Percentiles rank a stretch among this genome's conserved stretches.
Evolutionary conservation across 2,797 vertebrate species (phyloP).

Genomic region (Tachyglossus aculeatus): DNA sequence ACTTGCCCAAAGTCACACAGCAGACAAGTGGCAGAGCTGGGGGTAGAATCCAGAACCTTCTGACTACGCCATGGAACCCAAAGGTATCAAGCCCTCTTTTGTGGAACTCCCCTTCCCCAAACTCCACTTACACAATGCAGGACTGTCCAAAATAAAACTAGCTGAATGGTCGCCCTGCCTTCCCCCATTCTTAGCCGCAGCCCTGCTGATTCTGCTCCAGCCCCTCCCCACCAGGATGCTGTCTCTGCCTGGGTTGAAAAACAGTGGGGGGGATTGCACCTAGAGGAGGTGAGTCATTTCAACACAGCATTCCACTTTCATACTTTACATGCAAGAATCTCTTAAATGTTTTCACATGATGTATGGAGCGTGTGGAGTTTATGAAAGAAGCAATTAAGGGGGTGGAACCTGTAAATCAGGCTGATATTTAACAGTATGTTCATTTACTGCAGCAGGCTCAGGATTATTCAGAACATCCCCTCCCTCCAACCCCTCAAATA

Average conservation of each 20-base stretch:
- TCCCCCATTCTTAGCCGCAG: too few relatives aligned
- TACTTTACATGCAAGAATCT: constrained; percentile 11
- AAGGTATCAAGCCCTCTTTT: too few relatives aligned
- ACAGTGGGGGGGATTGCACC: constrained; percentile 43
- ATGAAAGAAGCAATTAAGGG: constrained; percentile 57
- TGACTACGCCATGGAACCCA: too few relatives aligned
- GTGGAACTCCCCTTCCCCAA: too few relatives aligned
- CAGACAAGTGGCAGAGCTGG: too few relatives aligned
- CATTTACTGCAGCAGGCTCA: constrained; percentile 17
- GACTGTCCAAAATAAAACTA: too few relatives aligned
- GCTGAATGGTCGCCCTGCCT: too few relatives aligned
- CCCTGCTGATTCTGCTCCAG: not conserved
- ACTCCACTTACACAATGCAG: too few relatives aligned
- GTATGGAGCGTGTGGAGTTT: constrained; percentile 37
- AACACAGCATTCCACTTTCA: constrained; percentile 40
- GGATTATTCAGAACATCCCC: constrained; percentile 24
- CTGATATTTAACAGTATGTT: constrained; percentile 48
- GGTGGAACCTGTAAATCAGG: constrained; percentile 35
- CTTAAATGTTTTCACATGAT: constrained; percentile 43
- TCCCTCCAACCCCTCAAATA: not conserved
- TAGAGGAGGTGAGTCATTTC: constrained; percentile 49
- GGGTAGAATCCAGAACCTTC: too few relatives aligned
- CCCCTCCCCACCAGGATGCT: constrained; percentile 19
- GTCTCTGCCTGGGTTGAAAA: constrained; percentile 15
- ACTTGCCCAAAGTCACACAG: too few relatives aligned